These are phyloP conservation scores for Holacanthus passer DNA, from an alignment of 2,113 vertebrate species.

Conservation along the genomic window DNA sequence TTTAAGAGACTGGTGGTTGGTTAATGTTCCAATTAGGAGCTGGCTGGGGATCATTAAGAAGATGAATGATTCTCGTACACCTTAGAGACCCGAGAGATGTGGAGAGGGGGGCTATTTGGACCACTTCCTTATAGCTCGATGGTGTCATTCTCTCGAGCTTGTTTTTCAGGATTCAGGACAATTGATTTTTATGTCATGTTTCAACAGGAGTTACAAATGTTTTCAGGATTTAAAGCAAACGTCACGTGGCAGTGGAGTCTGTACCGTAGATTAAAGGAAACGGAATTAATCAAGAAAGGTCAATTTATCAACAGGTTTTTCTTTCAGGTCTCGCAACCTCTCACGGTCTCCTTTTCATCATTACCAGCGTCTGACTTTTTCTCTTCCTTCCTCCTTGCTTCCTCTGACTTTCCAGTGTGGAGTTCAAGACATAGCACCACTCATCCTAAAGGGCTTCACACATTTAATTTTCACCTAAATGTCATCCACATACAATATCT, in stretches of 20 bases:
- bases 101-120: slow-evolving; percentile 26
- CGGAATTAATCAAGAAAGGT: not conserved
- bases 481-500: not conserved
- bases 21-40: slow-evolving; percentile 80
- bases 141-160: not conserved
- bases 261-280: not conserved
- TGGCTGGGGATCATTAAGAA: slow-evolving; percentile 76
- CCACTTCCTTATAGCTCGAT: slow-evolving; percentile 10
- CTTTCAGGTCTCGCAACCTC: not conserved
- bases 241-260: not conserved
- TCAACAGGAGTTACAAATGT: not conserved
- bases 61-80: slow-evolving; percentile 72
- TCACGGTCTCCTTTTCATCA: too few relatives aligned
- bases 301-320: not conserved
- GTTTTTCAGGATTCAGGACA: slow-evolving; percentile 8
- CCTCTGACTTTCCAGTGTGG: not conserved
- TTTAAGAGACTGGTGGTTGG: slow-evolving; percentile 77
- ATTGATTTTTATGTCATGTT: slow-evolving; percentile 13
- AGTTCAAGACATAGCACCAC: not conserved
- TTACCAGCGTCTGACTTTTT: not conserved
- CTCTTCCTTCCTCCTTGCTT: not conserved
- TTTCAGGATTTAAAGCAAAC: not conserved
- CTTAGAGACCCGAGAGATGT: slow-evolving; percentile 51
- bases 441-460: not conserved
- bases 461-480: slow-evolving; percentile 17